Conservation (phyloP, 2,888 invertebrate genomes). For the Ochropacha duplaris region DNA sequence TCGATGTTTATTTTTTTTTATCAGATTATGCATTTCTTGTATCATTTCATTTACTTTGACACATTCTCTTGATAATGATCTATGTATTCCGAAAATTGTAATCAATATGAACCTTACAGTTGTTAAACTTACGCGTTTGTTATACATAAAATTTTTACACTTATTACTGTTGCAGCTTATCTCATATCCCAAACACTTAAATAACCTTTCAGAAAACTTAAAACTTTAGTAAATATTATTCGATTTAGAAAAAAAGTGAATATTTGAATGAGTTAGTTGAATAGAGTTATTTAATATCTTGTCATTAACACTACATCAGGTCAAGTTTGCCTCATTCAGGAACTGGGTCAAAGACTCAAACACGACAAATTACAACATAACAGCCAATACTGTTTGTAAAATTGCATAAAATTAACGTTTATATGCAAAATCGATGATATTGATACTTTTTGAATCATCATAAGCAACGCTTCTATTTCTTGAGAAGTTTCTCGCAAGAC, state of each 20-base stretch:
- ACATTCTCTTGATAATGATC: neutral
- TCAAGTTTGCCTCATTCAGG: constrained; percentile 1
- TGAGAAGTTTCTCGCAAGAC: neutral
- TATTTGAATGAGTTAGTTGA: too few relatives aligned
- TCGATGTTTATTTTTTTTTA: neutral
- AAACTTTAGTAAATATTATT: too few relatives aligned
- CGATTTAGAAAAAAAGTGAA: neutral
- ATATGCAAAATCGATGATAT: neutral
- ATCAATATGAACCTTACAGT: too few relatives aligned
- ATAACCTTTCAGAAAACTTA: too few relatives aligned
- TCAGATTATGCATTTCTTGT: neutral
- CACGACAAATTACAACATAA: neutral
- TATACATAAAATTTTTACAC: too few relatives aligned
- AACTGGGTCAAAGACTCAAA: neutral
- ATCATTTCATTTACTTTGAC: neutral
- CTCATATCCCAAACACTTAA: too few relatives aligned
- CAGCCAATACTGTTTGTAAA: neutral
- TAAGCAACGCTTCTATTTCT: neutral
- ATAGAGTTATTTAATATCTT: neutral
- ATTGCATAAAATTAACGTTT: neutral
- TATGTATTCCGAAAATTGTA: neutral
- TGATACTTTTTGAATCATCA: neutral
- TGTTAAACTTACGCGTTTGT: too few relatives aligned
- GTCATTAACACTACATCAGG: constrained; percentile 20
- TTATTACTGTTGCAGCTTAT: too few relatives aligned